Conservation (phyloP, 2,113 vertebrate species). For the Astur gentilis region DNA sequence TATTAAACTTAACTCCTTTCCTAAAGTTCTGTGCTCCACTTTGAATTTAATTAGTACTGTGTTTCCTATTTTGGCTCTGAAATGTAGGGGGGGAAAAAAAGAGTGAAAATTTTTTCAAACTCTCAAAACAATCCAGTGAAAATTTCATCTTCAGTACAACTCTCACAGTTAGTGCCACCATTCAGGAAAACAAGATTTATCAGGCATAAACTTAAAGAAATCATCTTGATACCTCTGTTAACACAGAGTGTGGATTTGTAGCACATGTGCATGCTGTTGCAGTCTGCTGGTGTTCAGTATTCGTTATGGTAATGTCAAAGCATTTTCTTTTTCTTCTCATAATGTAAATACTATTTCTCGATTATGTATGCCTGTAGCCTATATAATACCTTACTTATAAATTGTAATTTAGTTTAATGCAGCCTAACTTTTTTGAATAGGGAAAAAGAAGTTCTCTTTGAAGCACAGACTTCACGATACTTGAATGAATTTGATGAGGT, state of each 20-base stretch:
- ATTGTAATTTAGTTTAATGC: neutral
- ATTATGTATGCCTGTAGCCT: neutral
- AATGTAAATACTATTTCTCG: neutral
- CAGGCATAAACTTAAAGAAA: neutral
- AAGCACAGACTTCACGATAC: conserved; percentile 92
- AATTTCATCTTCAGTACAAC: neutral
- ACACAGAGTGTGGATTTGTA: neutral
- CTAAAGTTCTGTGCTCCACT: neutral
- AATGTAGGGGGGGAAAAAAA: neutral
- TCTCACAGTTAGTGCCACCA: neutral
- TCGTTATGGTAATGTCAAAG: neutral
- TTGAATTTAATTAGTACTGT: neutral
- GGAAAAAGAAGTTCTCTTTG: conserved; percentile 82
- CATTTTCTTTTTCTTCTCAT: neutral
- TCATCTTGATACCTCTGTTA: neutral
- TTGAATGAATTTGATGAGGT: conserved; percentile 95
- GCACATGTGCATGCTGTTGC: neutral
- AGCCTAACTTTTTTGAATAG: conserved; percentile 60
- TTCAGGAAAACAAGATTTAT: neutral
- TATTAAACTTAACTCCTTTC: neutral
- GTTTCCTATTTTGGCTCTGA: neutral
- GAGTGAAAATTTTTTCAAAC: neutral
- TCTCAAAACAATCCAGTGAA: neutral
- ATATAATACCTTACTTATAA: neutral
- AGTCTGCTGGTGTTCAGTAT: neutral